These are phyloP conservation scores for Geodia barretti DNA, from an alignment of 37 sponge, comb jelly and placozoan species.

Conservation along the genomic window DNA sequence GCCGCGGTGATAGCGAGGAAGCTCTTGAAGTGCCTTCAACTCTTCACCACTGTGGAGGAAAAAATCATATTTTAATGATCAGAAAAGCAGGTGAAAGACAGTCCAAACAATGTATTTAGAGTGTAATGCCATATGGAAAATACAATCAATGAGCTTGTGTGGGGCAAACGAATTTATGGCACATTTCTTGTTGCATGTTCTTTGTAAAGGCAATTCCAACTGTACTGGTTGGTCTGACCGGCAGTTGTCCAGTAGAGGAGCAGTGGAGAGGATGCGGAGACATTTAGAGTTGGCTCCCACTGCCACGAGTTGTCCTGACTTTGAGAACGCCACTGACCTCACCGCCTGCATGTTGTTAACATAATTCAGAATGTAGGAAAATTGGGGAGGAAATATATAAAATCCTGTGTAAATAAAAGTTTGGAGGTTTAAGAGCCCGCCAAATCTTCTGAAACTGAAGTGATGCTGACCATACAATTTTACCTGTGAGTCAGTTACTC, in stretches of 20 bases:
- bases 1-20: constrained; percentile 75
- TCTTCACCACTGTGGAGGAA: background rate
- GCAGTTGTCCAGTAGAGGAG: constrained; percentile 15
- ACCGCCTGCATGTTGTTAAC: constrained; percentile 49
- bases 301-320: constrained; percentile 72
- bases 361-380: background rate
- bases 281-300: constrained; percentile 90
- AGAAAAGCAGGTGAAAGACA: no score
- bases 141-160: background rate
- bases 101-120: no score
- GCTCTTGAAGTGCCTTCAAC: background rate
- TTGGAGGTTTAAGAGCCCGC: no score
- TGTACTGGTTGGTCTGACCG: constrained; percentile 11
- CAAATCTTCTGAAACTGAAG: background rate
- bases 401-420: background rate
- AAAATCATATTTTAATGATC: background rate
- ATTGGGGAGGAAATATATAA: background rate
- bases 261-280: constrained; percentile 74
- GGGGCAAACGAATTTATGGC: background rate
- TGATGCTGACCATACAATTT: background rate
- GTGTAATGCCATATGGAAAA: background rate
- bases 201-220: background rate
- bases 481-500: constrained; percentile 55
- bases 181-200: background rate
- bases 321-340: constrained; percentile 77